phyloP scores from a whole-genome alignment of 1,140 invertebrate genomes.

The Leptoteleia sp. region DNA sequence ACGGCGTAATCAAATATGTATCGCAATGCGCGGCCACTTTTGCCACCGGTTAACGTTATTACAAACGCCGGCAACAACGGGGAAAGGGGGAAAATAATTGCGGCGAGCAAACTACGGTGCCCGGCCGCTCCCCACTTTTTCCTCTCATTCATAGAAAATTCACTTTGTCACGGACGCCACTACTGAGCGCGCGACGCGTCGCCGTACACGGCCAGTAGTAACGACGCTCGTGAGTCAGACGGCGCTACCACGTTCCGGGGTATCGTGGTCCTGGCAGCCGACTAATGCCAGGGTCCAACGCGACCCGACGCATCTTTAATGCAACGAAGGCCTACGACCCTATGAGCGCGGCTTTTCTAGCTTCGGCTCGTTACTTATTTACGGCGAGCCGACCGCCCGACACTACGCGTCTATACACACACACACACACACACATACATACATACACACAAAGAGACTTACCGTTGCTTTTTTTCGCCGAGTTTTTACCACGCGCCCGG shows the following conservation, averaged over 20 bases:
- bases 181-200: slow-evolving; percentile 25
- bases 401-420: slow-evolving; percentile 33
- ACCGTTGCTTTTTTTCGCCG: slow-evolving; percentile 47
- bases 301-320: slow-evolving; percentile 70
- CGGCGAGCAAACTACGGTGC: slow-evolving; percentile 14
- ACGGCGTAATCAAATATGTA: slow-evolving; percentile 17
- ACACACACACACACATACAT: too few species aligned
- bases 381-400: slow-evolving; percentile 45
- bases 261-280: slow-evolving; percentile 52
- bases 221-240: slow-evolving; percentile 58
- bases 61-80: neutral
- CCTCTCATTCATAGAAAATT: slow-evolving; percentile 59
- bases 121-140: slow-evolving; percentile 45
- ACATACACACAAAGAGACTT: slow-evolving; percentile 33
- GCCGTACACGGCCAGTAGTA: slow-evolving; percentile 49
- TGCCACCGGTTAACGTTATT: slow-evolving; percentile 3
- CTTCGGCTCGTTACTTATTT: slow-evolving; percentile 73
- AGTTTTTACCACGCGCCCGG: slow-evolving; percentile 53
- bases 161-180: slow-evolving; percentile 55
- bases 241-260: slow-evolving; percentile 29
- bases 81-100: slow-evolving; percentile 19
- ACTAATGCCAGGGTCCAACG: slow-evolving; percentile 40
- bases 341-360: slow-evolving; percentile 66
- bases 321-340: slow-evolving; percentile 73
- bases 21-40: neutral